Conservation (phyloP, 2,888 invertebrate genomes). For the Drosophila helvetica region DNA sequence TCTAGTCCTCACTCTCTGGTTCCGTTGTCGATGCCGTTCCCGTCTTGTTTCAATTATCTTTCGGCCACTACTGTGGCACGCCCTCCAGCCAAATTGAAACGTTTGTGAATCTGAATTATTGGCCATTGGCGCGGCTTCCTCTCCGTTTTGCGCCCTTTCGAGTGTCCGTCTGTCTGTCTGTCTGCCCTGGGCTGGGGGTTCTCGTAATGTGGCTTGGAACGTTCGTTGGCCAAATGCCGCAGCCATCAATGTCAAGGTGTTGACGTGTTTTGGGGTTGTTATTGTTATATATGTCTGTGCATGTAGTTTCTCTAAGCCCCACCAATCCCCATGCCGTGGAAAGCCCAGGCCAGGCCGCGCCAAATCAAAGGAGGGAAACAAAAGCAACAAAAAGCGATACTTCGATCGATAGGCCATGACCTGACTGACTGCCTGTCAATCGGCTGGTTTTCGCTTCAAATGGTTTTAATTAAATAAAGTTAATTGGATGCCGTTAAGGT, state of each 20-base stretch:
- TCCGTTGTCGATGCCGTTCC: no score
- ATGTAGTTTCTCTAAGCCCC: slow-evolving; percentile 23
- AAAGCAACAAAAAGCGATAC: background rate
- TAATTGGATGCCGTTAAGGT: background rate
- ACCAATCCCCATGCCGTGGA: background rate
- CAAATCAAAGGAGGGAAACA: background rate
- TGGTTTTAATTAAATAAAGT: background rate
- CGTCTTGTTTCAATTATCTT: slow-evolving; percentile 15
- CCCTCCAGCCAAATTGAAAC: slow-evolving; percentile 21
- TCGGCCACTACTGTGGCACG: slow-evolving; percentile 22
- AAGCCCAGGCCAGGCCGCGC: background rate
- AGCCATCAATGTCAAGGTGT: slow-evolving; percentile 52
- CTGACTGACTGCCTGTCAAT: no score
- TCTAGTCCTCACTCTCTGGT: background rate
- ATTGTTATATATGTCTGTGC: slow-evolving; percentile 14
- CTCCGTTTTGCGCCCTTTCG: slow-evolving; percentile 1
- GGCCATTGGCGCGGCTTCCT: slow-evolving; percentile 41
- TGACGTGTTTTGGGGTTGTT: slow-evolving; percentile 28
- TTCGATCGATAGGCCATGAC: background rate
- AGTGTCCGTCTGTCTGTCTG: background rate
- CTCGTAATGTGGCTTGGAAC: background rate
- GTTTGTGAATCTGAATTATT: slow-evolving; percentile 46
- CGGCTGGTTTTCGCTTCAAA: background rate
- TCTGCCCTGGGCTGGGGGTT: background rate
- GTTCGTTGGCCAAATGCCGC: slow-evolving; percentile 22